Evolutionary conservation across 2,113 vertebrate genomes (phyloP), one percentile per base, ranked within the genome.

Genomic region (Amblyopsis rosae): DNA sequence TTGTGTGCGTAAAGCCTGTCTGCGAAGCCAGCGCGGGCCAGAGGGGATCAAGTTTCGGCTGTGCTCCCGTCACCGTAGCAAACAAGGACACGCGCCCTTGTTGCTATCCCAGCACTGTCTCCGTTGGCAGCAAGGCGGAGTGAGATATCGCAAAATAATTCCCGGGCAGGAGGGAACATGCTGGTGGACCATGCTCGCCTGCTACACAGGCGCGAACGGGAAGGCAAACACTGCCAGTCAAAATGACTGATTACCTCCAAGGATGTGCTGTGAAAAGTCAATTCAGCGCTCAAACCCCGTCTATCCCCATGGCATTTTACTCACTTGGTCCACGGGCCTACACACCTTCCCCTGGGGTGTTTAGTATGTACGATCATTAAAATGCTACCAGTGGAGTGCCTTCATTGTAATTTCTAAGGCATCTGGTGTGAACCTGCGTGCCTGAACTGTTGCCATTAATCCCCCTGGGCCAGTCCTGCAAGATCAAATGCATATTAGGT

Each of bases 201-300:
- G 81, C 80, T 55, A 73, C 76, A 84, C 69, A 70, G 77, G 73
- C 70, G 63, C 75, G 79, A 79, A 80, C 79, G 67, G 85, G 85
- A 84, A 76, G 81, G 88, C 86, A 87, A 90, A 85, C 86, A 66
- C 86, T 87, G 88, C 85, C 89, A 88, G 84, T 91, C 88, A 90
- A 84, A 86, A 92, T 93, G 90, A 92, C 72, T 87, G 89, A 92
- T 93, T 85, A 86, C 86, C 82, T 88, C 70, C 26, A 80, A 65
- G 69, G 76, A 69, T 73, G 59, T 82, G 86, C 79, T 82, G 82
- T 73, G 89, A 89, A 91, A 92, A 91, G 88, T 90, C 87, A 88
- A 90, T 91, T 91, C 82, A 59, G 70, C 61, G 41, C 65, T 80
- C 80, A 72, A 74, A 85, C 79, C 73, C 70, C 66, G 66, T 80